Conservation (phyloP, 2,113 vertebrate species). For the Pluvialis apricaria region DNA sequence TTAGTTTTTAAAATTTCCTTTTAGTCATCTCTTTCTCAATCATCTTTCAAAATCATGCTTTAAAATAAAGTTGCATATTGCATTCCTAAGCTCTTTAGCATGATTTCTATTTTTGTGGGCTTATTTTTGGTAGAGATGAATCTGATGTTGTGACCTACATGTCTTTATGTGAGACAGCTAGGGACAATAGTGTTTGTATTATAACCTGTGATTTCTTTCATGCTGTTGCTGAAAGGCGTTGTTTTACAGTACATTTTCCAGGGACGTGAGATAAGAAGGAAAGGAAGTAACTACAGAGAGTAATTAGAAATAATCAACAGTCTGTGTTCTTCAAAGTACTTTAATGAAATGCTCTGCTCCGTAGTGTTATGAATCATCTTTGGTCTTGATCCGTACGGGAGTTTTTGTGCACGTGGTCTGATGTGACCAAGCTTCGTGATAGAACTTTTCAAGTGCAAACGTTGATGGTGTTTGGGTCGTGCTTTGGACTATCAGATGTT, state of each 20-base stretch:
- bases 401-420: fast-evolving
- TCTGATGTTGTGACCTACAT: constrained; percentile 7
- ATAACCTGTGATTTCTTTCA: not conserved
- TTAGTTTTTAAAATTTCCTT: not conserved
- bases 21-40: not conserved
- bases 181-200: not conserved
- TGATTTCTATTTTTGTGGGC: not conserved
- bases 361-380: not conserved
- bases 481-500: not conserved
- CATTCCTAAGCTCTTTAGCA: not conserved
- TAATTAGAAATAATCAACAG: not conserved
- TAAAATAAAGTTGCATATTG: not conserved
- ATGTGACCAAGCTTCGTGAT: not conserved
- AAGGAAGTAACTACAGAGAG: not conserved
- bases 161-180: not conserved
- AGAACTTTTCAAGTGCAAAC: not conserved
- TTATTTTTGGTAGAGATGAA: constrained; percentile 16
- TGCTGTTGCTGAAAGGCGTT: not conserved
- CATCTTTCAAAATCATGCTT: not conserved
- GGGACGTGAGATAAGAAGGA: not conserved
- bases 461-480: fast-evolving
- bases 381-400: not conserved
- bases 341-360: not conserved
- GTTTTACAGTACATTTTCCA: not conserved
- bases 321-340: not conserved